Conservation (phyloP, 2,113 vertebrate genomes). For the Panthera tigris region DNA sequence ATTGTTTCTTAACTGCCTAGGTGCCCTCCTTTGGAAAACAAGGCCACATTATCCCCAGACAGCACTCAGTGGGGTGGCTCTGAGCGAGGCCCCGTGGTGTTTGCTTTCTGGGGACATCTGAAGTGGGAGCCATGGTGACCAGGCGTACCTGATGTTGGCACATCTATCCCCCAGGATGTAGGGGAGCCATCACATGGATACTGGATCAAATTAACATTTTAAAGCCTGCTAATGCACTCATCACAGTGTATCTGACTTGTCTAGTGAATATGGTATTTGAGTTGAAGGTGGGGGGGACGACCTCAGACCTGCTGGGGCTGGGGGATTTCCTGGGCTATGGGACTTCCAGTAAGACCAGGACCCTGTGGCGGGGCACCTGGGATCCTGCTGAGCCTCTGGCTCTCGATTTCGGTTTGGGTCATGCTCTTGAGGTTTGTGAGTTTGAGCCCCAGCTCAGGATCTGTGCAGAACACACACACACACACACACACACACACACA, state of each 20-base stretch:
- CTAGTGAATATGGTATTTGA: not conserved
- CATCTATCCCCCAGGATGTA: not conserved
- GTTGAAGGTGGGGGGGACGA: not conserved
- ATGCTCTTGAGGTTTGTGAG: no score
- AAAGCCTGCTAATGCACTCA: not conserved
- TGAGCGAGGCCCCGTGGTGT: not conserved
- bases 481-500: no score
- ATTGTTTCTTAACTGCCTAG: not conserved
- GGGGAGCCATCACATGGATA: not conserved
- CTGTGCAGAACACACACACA: no score
- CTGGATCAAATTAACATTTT: not conserved
- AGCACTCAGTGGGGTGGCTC: not conserved
- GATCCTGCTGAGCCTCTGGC: no score
- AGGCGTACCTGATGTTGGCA: not conserved
- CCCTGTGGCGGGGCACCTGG: no score
- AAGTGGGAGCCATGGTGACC: constrained; percentile 21
- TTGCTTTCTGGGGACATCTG: not conserved
- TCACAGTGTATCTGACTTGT: not conserved
- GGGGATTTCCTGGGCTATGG: not conserved
- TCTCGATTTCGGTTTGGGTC: no score
- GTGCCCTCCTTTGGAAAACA: not conserved
- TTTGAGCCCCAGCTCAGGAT: no score
- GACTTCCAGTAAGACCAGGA: not conserved
- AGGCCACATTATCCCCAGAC: not conserved
- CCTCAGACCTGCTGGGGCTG: not conserved